Conservation (phyloP, 37 sponge, comb jelly and placozoan species). For the Beroe forskalii region DNA sequence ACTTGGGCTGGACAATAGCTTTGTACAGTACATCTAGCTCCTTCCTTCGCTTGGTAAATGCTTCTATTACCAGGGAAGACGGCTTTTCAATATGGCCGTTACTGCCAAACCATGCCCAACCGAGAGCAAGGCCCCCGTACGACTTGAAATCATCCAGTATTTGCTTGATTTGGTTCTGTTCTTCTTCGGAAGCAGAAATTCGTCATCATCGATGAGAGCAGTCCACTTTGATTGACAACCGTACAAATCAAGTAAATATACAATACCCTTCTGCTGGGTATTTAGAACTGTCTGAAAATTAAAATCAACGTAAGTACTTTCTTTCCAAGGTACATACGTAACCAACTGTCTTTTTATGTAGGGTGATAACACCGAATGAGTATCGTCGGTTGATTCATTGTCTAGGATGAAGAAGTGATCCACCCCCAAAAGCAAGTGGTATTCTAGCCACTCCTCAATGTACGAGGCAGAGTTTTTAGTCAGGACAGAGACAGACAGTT, state of each 20-base stretch:
- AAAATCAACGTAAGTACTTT: neutral
- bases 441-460: slow-evolving; percentile 1
- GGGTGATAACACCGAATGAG: neutral
- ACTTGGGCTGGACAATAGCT: slow-evolving; percentile 17
- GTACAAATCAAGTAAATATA: neutral
- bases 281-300: neutral
- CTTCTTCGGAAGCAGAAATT: neutral
- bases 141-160: neutral
- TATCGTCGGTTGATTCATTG: neutral
- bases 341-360: neutral
- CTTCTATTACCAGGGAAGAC: neutral
- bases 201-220: slow-evolving; percentile 3
- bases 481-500: neutral
- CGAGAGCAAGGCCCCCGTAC: neutral
- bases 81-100: neutral
- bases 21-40: slow-evolving; percentile 21
- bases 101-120: slow-evolving; percentile 42
- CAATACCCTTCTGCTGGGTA: slow-evolving; percentile 12
- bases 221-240: neutral
- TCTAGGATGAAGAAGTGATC: neutral
- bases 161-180: neutral
- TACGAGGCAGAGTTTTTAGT: neutral
- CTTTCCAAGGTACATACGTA: neutral
- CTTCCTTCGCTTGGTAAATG: neutral
- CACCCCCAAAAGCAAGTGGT: neutral